Evolutionary conservation across 2,113 vertebrate genomes (phyloP).

Genomic region (Trematomus loennbergii): DNA sequence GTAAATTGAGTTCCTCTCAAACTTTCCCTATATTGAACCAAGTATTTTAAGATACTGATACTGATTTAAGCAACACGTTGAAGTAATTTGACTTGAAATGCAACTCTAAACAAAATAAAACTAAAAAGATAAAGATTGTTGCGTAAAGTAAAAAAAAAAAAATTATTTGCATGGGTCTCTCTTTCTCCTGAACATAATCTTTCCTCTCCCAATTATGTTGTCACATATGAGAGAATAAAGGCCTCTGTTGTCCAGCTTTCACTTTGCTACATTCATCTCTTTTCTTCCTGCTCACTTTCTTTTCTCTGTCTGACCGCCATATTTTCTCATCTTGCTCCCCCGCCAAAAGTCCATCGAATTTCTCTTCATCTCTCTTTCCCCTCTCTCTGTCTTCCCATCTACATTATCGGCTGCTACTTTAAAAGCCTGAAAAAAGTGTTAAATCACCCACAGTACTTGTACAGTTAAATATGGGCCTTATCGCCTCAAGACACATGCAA

Average conservation of each 20-base stretch:
- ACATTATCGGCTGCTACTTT: background rate
- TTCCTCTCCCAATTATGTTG: conserved; percentile 26
- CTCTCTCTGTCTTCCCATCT: conserved; percentile 30
- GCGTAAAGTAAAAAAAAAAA: background rate
- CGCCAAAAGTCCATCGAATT: conserved; percentile 53
- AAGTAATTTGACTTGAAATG: background rate
- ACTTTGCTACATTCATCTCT: background rate
- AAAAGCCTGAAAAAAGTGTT: background rate
- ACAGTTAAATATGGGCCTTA: background rate
- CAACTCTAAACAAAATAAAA: no score
- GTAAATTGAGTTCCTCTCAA: no score
- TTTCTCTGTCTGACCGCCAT: conserved; percentile 9
- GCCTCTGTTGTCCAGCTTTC: conserved; percentile 33
- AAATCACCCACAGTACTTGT: background rate
- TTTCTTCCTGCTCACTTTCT: background rate
- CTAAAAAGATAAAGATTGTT: background rate
- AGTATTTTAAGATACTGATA: background rate
- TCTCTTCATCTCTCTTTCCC: conserved; percentile 53
- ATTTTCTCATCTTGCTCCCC: conserved; percentile 36
- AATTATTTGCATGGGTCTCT: background rate
- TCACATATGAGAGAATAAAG: conserved; percentile 52
- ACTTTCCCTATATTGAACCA: no score
- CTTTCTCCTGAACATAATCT: conserved; percentile 8
- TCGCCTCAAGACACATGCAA: background rate
- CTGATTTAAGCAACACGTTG: background rate